A percentile compares a stretch with the other conserved stretches of the same genome.
Evolutionary conservation across 2,797 vertebrate species (phyloP).

Genomic region (Gymnoscopelus microlampas): DNA sequence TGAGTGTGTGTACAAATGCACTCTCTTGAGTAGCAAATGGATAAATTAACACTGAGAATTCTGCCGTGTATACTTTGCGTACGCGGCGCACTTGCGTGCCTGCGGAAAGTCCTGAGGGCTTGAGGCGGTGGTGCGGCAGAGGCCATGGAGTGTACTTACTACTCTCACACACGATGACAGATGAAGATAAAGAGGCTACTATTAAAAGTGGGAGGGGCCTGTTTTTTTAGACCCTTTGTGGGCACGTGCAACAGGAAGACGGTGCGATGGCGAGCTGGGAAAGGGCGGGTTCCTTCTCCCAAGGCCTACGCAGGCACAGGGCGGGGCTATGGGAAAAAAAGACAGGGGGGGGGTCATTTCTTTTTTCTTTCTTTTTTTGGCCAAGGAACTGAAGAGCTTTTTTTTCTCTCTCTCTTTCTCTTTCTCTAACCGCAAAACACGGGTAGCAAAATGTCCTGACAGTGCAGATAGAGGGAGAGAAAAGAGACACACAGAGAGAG

Average conservation of each 20-base stretch:
- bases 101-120: conserved; percentile 49
- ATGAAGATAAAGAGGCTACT: conserved; percentile 80
- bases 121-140: conserved; percentile 44
- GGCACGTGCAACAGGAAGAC: conserved; percentile 68
- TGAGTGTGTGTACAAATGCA: too few relatives aligned
- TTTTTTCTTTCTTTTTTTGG: conserved; percentile 49
- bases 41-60: too few relatives aligned
- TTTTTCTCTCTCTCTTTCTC: conserved; percentile 13
- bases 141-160: conserved; percentile 60
- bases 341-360: not conserved
- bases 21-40: too few relatives aligned
- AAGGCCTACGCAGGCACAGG: conserved; percentile 37
- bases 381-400: conserved; percentile 50
- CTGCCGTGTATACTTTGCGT: too few relatives aligned
- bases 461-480: conserved; percentile 47
- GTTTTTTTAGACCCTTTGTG: conserved; percentile 45
- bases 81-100: conserved; percentile 3
- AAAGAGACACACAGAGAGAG: not conserved
- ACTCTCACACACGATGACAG: conserved; percentile 72
- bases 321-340: conserved; percentile 41
- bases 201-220: conserved; percentile 69
- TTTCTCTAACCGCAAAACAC: conserved; percentile 25
- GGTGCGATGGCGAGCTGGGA: conserved; percentile 62
- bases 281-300: conserved; percentile 21
- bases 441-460: conserved; percentile 69